Evolutionary conservation across 2,797 vertebrate species (phyloP), one percentile per base, ranked within the genome.

Genomic region (Chromis chromis): DNA sequence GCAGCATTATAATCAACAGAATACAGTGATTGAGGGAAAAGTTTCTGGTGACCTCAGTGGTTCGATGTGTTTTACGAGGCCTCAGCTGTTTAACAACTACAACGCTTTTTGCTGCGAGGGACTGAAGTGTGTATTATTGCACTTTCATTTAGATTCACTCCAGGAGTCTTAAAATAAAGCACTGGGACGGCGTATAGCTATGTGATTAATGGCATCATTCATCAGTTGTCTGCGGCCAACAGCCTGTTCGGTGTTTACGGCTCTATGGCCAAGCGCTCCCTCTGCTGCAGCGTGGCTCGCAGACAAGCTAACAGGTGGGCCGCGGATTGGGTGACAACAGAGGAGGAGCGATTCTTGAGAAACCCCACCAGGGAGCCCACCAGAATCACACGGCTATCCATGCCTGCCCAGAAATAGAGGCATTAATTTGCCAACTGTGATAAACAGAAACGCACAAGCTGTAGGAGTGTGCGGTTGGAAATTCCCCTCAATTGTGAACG

Each of bases 321-420:
- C 55, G 9, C 4, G 88, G 88, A 91, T 93, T 87, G 88, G 87
- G 87, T 93, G 86, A 91, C 93, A 90, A 88, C 88, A 91, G 89
- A 92, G 87, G 87, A 85, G 89, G 86, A 88, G 88, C 74, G 24
- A 71, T 89, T 92, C 91, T 91, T 90, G 86, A 91, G 91, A 93
- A 92, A 93, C 78, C 86, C 91, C 94, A 89, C 84, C 65, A 79
- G 91, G 91, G 91, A 91, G 82, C 77, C 81, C 79, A 78, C 86
- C 76, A 81, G 81, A 79, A 89, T 91, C 91, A 86, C 82, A 86
- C 74, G 74, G 84, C 86, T 72, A 70, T 82, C 82, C 89, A 74
- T 58, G 88, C 87, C 76, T 58, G 39, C 81, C 83, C 90, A 88
- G 74, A 93, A 93, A 93, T 93, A 93, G 91, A 91, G 71, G 81